Evolutionary conservation across 2,888 invertebrate species (phyloP).

Genomic region (Idaea aversata): DNA sequence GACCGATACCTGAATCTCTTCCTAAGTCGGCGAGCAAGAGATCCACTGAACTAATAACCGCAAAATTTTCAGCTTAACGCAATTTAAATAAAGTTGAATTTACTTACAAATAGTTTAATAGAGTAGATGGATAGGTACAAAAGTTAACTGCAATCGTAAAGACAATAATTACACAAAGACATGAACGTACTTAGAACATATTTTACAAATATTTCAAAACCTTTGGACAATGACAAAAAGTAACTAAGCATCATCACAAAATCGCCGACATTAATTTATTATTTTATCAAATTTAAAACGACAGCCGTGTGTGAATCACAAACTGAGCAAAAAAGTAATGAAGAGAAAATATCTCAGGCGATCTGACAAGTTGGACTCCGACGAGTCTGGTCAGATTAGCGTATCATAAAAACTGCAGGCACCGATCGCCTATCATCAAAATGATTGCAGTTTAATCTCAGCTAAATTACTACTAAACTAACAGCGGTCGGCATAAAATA

Average conservation of each 20-base stretch:
- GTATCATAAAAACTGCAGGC: constrained; percentile 36
- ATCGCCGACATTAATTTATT: constrained; percentile 17
- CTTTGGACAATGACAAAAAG: too few species aligned
- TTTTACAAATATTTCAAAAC: too few species aligned
- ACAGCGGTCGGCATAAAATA: constrained; percentile 5
- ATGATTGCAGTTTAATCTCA: constrained; percentile 43
- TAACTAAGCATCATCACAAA: constrained; percentile 10
- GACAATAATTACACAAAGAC: too few species aligned
- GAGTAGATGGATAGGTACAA: too few species aligned
- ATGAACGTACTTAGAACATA: too few species aligned
- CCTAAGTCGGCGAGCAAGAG: constrained; percentile 21
- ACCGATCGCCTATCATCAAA: constrained; percentile 41
- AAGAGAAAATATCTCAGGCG: constrained; percentile 25
- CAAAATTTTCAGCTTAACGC: background rate
- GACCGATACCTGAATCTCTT: constrained; percentile 16
- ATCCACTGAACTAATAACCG: constrained; percentile 25
- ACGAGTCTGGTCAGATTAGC: constrained; percentile 39
- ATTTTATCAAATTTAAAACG: constrained; percentile 21
- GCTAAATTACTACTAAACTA: constrained; percentile 32
- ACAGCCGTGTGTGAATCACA: constrained; percentile 7
- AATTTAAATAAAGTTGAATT: too few species aligned
- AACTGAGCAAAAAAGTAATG: constrained; percentile 24
- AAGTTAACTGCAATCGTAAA: too few species aligned
- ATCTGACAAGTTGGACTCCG: constrained; percentile 41
- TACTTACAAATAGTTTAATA: too few species aligned